Conservation (phyloP, 2,888 invertebrate species). For the Ectropis crepuscularia region DNA sequence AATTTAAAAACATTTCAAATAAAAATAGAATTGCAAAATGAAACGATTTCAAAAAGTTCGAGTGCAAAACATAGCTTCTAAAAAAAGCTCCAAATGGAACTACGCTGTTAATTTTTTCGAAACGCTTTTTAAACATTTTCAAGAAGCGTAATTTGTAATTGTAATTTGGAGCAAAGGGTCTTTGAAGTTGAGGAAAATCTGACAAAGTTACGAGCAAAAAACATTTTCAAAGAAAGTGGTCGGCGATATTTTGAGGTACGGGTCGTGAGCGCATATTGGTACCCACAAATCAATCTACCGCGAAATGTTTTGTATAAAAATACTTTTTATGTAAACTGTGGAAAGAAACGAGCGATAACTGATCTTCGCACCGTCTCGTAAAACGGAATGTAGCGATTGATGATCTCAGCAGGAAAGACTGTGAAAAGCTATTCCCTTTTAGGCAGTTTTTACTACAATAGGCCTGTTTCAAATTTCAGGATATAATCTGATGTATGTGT, state of each 20-base stretch:
- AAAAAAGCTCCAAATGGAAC: constrained; percentile 42
- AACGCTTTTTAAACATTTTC: constrained; percentile 45
- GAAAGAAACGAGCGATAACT: constrained; percentile 20
- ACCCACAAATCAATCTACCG: constrained; percentile 29
- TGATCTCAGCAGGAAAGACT: constrained; percentile 13
- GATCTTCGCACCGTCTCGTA: constrained; percentile 20
- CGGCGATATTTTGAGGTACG: constrained; percentile 32
- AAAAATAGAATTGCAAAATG: constrained; percentile 10
- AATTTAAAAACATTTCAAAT: not conserved
- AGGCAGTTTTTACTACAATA: constrained; percentile 1
- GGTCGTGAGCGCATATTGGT: constrained; percentile 35
- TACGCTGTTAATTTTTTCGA: constrained; percentile 44
- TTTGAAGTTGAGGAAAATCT: constrained; percentile 46
- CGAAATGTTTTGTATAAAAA: constrained; percentile 27
- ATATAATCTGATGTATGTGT: too few relatives aligned
- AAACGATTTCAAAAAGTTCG: not conserved
- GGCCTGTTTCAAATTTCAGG: not conserved
- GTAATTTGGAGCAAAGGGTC: constrained; percentile 47
- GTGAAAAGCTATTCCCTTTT: constrained; percentile 11
- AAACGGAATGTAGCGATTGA: constrained; percentile 24
- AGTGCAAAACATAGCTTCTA: constrained; percentile 20
- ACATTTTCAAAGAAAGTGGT: constrained; percentile 42
- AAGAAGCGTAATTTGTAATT: constrained; percentile 46
- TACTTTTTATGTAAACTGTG: constrained; percentile 26
- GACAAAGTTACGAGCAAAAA: constrained; percentile 43